A percentile compares a stretch with the other conserved stretches of the same genome.
phyloP scores from a whole-genome alignment of 1,140 invertebrate genomes.

The Pseudomyrmex sp. region DNA sequence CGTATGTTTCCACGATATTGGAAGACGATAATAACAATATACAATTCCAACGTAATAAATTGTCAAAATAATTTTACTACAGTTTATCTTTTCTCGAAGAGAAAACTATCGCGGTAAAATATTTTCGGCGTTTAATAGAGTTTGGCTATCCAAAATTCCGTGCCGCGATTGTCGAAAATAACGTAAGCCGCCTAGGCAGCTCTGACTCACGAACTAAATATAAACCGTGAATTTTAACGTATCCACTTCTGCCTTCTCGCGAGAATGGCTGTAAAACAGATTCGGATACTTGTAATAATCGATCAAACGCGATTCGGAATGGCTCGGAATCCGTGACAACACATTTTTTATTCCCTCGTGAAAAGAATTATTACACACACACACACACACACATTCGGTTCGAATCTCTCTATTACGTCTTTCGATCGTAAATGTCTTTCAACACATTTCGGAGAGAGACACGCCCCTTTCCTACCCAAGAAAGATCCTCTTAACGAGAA shows the following conservation, averaged over 20 bases:
- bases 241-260: slow-evolving; percentile 26
- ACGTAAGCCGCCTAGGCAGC: slow-evolving; percentile 30
- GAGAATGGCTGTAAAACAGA: slow-evolving; percentile 23
- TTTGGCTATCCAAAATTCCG: slow-evolving; percentile 8
- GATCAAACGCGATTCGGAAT: slow-evolving; percentile 20
- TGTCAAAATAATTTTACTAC: too few species aligned
- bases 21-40: too few species aligned
- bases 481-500: too few species aligned
- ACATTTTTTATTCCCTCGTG: too few species aligned
- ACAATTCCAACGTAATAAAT: too few species aligned
- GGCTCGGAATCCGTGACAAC: too few species aligned
- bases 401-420: not conserved
- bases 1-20: too few species aligned
- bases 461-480: too few species aligned
- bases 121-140: not conserved
- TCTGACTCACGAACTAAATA: slow-evolving; percentile 75
- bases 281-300: slow-evolving; percentile 6
- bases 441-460: not conserved
- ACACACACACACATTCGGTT: too few species aligned
- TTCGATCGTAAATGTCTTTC: not conserved
- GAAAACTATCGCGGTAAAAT: not conserved
- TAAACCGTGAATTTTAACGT: slow-evolving; percentile 67
- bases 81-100: not conserved
- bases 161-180: slow-evolving; percentile 62
- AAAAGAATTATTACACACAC: too few species aligned